These are phyloP conservation scores for Tetramorium parvispinum DNA, from an alignment of 1,140 invertebrate genomes.

Conservation along the genomic window DNA sequence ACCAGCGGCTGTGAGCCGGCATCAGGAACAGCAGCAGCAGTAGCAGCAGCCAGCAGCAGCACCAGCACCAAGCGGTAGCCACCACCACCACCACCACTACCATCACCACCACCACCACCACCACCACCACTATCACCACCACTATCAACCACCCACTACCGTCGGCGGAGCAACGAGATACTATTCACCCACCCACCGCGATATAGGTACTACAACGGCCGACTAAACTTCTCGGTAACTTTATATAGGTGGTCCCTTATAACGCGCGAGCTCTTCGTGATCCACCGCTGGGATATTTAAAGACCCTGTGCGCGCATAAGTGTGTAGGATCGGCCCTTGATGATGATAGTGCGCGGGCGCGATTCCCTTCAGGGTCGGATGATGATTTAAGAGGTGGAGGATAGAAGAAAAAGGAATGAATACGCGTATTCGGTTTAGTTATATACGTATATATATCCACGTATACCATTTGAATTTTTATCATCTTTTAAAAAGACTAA, in stretches of 20 bases:
- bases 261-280: conserved; percentile 60
- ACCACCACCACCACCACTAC: conserved; percentile 48
- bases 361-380: conserved; percentile 59
- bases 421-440: neutral
- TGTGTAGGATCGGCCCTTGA: neutral
- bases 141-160: conserved; percentile 53
- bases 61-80: conserved; percentile 66
- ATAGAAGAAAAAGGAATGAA: neutral
- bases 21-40: conserved; percentile 60
- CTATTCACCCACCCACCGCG: conserved; percentile 81
- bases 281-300: conserved; percentile 20
- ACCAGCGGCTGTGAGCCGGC: conserved; percentile 42
- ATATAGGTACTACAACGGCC: conserved; percentile 78
- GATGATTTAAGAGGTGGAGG: conserved; percentile 18
- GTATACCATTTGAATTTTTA: neutral
- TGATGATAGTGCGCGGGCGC: conserved; percentile 38
- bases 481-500: neutral
- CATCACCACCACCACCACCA: conserved; percentile 36
- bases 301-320: neutral
- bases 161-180: conserved; percentile 71
- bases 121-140: conserved; percentile 34
- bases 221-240: conserved; percentile 78
- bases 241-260: conserved; percentile 73
- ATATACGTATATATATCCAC: neutral
- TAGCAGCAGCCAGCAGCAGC: conserved; percentile 57